phyloP scores from a whole-genome alignment of 2,113 vertebrate species.

The Trochalopteron elliotii region DNA sequence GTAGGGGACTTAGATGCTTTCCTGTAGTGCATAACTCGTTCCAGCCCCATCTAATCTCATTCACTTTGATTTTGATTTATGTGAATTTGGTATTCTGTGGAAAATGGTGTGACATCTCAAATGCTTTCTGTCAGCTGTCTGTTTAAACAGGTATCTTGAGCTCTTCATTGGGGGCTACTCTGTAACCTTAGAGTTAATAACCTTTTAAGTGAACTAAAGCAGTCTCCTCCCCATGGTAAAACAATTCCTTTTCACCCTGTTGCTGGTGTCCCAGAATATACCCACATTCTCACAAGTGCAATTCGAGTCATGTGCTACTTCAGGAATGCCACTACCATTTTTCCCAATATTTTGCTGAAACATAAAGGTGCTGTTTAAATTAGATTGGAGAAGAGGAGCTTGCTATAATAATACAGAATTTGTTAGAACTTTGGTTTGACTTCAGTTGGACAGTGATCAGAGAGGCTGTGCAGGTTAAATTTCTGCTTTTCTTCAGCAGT shows the following conservation, averaged over 20 bases:
- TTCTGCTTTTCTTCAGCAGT: not conserved
- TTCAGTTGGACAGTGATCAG: not conserved
- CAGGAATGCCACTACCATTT: not conserved
- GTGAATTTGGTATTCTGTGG: not conserved
- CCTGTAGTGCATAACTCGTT: not conserved
- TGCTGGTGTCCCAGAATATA: not conserved
- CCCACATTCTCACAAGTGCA: rapidly evolving
- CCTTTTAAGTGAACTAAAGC: not conserved
- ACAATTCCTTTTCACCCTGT: not conserved
- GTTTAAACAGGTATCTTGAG: not conserved
- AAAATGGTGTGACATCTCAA: not conserved
- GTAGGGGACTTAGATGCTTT: rapidly evolving
- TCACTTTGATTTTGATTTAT: not conserved
- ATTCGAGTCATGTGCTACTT: not conserved
- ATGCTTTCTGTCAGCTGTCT: not conserved
- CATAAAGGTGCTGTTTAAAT: not conserved
- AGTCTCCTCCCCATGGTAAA: not conserved
- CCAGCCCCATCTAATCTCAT: not conserved
- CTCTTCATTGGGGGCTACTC: not conserved
- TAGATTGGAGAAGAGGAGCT: not conserved
- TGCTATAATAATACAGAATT: not conserved
- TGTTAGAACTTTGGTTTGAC: not conserved
- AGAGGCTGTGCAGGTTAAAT: not conserved
- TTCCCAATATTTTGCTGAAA: not conserved
- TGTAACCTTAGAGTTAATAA: not conserved